These are phyloP conservation scores for Heteromurus nitidus DNA, from an alignment of 2,888 invertebrate genomes.

Conservation along the genomic window DNA sequence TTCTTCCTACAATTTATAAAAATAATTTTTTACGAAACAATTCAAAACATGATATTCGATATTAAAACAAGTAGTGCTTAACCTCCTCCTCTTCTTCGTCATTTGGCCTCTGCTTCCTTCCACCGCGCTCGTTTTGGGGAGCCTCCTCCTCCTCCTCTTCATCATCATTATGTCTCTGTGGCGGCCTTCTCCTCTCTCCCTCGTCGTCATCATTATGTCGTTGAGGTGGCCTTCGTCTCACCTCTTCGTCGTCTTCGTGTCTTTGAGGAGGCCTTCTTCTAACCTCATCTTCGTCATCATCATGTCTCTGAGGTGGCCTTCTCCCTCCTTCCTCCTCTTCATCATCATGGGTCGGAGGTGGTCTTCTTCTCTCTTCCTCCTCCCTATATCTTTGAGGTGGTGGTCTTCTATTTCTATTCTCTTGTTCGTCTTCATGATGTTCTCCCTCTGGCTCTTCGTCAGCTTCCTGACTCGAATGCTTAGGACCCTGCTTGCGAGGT, in stretches of 20 bases:
- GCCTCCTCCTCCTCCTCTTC: conserved; percentile 54
- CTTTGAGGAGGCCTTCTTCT: conserved; percentile 36
- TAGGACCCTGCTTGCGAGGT: conserved; percentile 18
- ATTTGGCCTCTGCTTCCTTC: background rate
- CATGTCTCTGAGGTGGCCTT: conserved; percentile 1
- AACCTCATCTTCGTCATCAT: conserved; percentile 63
- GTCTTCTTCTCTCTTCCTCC: conserved; percentile 45
- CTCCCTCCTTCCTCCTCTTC: conserved; percentile 57
- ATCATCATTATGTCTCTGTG: conserved; percentile 10
- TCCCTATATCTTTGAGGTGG: conserved; percentile 36
- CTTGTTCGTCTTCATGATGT: conserved; percentile 66
- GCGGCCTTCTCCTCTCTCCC: conserved; percentile 38
- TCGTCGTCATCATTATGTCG: conserved; percentile 50
- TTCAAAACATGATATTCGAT: conserved; percentile 11
- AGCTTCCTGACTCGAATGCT: conserved; percentile 24
- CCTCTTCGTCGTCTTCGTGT: conserved; percentile 52
- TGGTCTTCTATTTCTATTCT: conserved; percentile 45
- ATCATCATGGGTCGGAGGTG: conserved; percentile 21
- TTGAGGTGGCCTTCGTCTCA: conserved; percentile 11
- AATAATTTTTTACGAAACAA: background rate
- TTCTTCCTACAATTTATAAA: conserved; percentile 60
- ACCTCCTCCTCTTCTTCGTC: conserved; percentile 49
- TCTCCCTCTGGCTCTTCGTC: conserved; percentile 47
- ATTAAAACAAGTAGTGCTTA: conserved; percentile 11
- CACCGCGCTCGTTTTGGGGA: conserved; percentile 49